Percentiles rank a stretch among this genome's conserved stretches.
Evolutionary conservation across 2,113 vertebrate genomes (phyloP).

Genomic region (Phalacrocorax aristotelis): DNA sequence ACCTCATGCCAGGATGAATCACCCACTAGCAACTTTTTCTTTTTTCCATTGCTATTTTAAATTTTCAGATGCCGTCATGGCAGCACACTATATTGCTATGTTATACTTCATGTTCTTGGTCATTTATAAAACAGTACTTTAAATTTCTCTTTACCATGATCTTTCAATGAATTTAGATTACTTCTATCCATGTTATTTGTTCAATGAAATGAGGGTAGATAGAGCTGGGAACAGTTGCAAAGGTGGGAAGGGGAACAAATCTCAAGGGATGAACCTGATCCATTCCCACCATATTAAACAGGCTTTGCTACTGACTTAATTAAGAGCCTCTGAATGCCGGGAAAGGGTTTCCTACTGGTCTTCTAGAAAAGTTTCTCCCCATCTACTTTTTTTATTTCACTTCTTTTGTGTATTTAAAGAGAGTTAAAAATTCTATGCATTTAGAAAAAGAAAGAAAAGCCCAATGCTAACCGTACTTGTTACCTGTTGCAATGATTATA

Average conservation of each 20-base stretch:
- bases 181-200: background rate
- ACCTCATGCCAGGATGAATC: background rate
- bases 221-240: background rate
- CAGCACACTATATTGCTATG: background rate
- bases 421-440: background rate
- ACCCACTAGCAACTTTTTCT: background rate
- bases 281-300: background rate
- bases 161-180: background rate
- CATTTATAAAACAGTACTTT: background rate
- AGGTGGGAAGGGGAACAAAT: background rate
- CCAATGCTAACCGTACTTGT: background rate
- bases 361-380: background rate
- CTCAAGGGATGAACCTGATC: background rate
- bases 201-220: background rate
- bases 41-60: background rate
- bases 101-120: background rate
- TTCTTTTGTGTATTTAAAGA: background rate
- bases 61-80: background rate
- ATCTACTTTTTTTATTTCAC: background rate
- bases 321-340: background rate
- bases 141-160: background rate
- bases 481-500: background rate
- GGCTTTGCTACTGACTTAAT: background rate
- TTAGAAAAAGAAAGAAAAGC: background rate
- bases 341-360: background rate